Conservation (phyloP, 2,797 vertebrate species). For the Atherinosoma microstoma region DNA sequence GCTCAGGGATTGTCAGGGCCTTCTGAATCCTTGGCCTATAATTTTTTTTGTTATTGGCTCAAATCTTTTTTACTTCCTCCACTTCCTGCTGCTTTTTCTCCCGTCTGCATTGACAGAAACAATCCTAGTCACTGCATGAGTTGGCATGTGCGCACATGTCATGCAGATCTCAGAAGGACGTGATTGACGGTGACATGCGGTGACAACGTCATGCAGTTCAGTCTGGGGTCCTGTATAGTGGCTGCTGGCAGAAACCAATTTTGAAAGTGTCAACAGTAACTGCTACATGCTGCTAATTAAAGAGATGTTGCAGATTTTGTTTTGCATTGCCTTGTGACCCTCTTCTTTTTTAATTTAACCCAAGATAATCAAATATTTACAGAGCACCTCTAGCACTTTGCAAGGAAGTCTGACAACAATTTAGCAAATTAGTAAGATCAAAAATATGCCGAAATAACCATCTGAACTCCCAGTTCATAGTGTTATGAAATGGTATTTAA, state of each 20-base stretch:
- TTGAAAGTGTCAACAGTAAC: background rate
- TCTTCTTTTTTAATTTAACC: too few species aligned
- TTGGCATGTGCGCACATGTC: background rate
- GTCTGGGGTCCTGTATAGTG: constrained; percentile 6
- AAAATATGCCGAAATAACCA: too few species aligned
- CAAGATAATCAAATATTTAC: background rate
- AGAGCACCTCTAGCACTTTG: too few species aligned
- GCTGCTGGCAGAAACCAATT: constrained; percentile 20
- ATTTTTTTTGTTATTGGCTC: background rate
- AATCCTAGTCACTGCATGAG: background rate
- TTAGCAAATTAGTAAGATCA: too few species aligned
- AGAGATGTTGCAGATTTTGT: background rate
- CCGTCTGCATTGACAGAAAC: constrained; percentile 1
- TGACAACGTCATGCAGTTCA: constrained; percentile 33
- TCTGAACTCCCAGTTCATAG: background rate
- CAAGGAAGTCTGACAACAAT: too few species aligned
- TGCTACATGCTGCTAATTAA: background rate
- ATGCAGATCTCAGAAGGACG: constrained; percentile 4
- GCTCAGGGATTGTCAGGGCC: constrained; percentile 6
- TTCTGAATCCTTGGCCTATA: background rate
- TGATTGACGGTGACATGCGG: constrained; percentile 35
- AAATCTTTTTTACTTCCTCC: background rate
- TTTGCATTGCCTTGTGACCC: background rate
- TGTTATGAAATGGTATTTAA: too few species aligned
- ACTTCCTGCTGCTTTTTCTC: background rate